phyloP scores from a whole-genome alignment of 2,113 vertebrate genomes.

The Amblyornis subalaris region DNA sequence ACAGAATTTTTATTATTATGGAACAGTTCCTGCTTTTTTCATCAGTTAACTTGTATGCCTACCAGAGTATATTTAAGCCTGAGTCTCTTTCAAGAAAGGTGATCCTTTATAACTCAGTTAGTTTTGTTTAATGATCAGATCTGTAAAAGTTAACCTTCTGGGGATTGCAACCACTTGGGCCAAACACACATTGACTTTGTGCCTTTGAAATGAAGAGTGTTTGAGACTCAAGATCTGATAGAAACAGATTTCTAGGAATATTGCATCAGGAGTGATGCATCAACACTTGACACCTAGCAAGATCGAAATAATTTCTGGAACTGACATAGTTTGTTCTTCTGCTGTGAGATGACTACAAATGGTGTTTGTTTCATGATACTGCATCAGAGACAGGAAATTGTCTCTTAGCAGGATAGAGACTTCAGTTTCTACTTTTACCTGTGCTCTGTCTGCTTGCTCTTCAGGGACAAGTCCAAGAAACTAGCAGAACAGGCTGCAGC shows the following conservation, averaged over 20 bases:
- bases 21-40: not conserved
- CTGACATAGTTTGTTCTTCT: not conserved
- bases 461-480: slow-evolving; percentile 97
- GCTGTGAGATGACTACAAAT: not conserved
- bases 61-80: not conserved
- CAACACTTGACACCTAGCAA: not conserved
- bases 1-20: not conserved
- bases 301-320: not conserved
- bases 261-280: not conserved
- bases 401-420: not conserved
- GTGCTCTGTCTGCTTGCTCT: slow-evolving; percentile 34
- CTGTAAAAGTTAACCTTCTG: not conserved
- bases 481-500: slow-evolving; percentile 92
- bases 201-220: not conserved
- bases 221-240: not conserved
- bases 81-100: not conserved
- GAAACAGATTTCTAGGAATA: not conserved
- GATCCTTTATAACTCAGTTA: not conserved
- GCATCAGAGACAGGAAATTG: not conserved
- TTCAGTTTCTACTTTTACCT: not conserved
- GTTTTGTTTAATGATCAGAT: not conserved
- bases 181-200: not conserved
- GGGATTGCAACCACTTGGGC: not conserved
- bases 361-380: not conserved
- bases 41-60: not conserved